phyloP scores from a whole-genome alignment of 2,888 invertebrate genomes.

The Seira musarum region DNA sequence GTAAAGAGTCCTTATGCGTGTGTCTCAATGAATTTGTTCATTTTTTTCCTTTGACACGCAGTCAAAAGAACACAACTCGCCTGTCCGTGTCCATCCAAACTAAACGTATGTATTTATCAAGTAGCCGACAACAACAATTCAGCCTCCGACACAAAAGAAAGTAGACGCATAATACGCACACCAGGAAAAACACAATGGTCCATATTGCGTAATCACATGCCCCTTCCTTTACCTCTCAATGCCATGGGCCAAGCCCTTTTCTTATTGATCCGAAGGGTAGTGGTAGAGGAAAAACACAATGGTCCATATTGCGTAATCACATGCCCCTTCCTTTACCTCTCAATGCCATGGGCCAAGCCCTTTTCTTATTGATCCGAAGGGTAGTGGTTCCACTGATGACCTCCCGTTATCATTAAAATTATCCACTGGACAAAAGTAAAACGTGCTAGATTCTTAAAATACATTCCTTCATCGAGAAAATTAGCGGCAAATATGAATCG shows the following conservation, averaged over 20 bases:
- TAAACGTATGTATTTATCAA: conserved; percentile 41
- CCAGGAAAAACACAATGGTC: conserved; percentile 29
- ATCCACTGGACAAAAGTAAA: conserved; percentile 35
- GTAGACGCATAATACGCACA: conserved; percentile 2
- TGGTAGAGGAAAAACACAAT: conserved; percentile 39
- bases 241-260: conserved; percentile 51
- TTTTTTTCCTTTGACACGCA: conserved; percentile 32
- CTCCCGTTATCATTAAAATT: background rate
- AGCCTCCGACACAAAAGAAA: conserved; percentile 16
- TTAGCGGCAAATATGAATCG: background rate
- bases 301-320: conserved; percentile 44
- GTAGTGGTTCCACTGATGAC: background rate
- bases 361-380: conserved; percentile 51
- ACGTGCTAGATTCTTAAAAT: conserved; percentile 36
- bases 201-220: conserved; percentile 52
- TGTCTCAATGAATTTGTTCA: conserved; percentile 54
- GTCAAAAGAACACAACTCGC: background rate
- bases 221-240: conserved; percentile 37
- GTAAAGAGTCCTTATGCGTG: conserved; percentile 25
- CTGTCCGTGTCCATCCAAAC: too few relatives aligned
- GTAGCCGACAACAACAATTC: conserved; percentile 46
- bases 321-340: conserved; percentile 44
- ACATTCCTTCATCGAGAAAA: conserved; percentile 23
- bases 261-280: too few relatives aligned
- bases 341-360: conserved; percentile 48